Evolutionary conservation across 1,140 invertebrate genomes (phyloP), one percentile per base, ranked within the genome.

Genomic region (Ladona fulva): DNA sequence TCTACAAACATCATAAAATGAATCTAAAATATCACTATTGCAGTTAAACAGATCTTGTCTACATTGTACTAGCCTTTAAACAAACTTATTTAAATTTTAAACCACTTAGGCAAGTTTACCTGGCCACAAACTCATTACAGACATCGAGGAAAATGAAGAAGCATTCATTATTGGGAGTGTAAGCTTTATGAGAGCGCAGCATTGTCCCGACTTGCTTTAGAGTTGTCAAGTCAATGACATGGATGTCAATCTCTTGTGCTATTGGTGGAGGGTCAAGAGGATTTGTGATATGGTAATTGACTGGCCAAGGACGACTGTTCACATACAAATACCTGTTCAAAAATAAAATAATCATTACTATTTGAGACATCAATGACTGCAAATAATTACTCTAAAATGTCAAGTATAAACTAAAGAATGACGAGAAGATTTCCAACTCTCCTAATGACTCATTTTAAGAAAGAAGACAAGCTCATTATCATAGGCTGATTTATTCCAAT

Each of bases 131-230:
- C 83, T 94, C 89, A 79, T 95, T 88, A 81, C 91, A 93, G 7
- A 95, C 94, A 85, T 96, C 93, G 22, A 96, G 86, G 84, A 95
- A 96, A 81, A 96, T 95, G 81, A 95, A 95, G 84, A 95, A 96
- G 81, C 94, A 96, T 83, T 95, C 94, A 78, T 94, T 93, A 83
- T 94, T 94, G 8, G 93, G 90, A 7, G 94, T 95, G 82, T 94
- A 96, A 1, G 94, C 94, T 84, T 93, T 93, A 83, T 96, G 94
- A 16, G 93, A 89, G 77, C 92, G 87, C n/a, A 94, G 83, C 91
- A 95, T 94, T 73, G 90, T 93, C 5, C 93, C 94, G 22, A 95
- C 91, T 85, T 92, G 89, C 82, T 92, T 90, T 37, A 96, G 86
- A 0, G 91, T 94, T 44, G 90, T 88, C 78, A 96, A 85, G 86